phyloP scores from a whole-genome alignment of 2,888 invertebrate species.

The Cryptocheilus praepositus region DNA sequence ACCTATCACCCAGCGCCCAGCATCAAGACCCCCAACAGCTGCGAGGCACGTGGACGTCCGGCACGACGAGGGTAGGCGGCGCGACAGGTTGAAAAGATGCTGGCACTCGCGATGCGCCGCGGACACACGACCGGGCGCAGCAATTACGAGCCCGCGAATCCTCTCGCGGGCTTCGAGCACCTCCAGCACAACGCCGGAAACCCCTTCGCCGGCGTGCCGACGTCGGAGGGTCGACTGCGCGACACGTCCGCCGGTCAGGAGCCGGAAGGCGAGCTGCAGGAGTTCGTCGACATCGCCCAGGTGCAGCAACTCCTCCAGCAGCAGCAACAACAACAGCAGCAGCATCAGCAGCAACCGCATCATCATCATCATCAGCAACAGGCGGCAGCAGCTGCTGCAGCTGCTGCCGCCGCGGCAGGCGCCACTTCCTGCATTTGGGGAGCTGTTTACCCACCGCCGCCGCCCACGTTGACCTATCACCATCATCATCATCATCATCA shows the following conservation, averaged over 20 bases:
- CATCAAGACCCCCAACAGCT: background rate
- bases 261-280: slow-evolving; percentile 74
- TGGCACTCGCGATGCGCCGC: slow-evolving; percentile 74
- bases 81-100: slow-evolving; percentile 70
- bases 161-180: slow-evolving; percentile 73
- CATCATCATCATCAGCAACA: slow-evolving; percentile 80
- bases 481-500: slow-evolving; percentile 68
- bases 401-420: slow-evolving; percentile 54
- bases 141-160: slow-evolving; percentile 70
- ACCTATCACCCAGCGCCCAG: background rate
- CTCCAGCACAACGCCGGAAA: slow-evolving; percentile 63
- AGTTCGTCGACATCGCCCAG: slow-evolving; percentile 90
- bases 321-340: slow-evolving; percentile 75
- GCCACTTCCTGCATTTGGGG: slow-evolving; percentile 59
- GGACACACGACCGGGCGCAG: slow-evolving; percentile 73
- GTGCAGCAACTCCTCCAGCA: slow-evolving; percentile 85
- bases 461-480: slow-evolving; percentile 63
- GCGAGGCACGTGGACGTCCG: slow-evolving; percentile 50
- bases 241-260: slow-evolving; percentile 55
- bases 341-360: slow-evolving; percentile 64
- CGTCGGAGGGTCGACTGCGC: slow-evolving; percentile 61
- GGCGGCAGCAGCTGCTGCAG: slow-evolving; percentile 53
- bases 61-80: slow-evolving; percentile 60
- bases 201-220: slow-evolving; percentile 61
- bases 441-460: slow-evolving; percentile 68